Percentiles rank a stretch among this genome's conserved stretches.
These are phyloP conservation scores for Sinella curviseta DNA, from an alignment of 1,140 invertebrate genomes.

Conservation along the genomic window DNA sequence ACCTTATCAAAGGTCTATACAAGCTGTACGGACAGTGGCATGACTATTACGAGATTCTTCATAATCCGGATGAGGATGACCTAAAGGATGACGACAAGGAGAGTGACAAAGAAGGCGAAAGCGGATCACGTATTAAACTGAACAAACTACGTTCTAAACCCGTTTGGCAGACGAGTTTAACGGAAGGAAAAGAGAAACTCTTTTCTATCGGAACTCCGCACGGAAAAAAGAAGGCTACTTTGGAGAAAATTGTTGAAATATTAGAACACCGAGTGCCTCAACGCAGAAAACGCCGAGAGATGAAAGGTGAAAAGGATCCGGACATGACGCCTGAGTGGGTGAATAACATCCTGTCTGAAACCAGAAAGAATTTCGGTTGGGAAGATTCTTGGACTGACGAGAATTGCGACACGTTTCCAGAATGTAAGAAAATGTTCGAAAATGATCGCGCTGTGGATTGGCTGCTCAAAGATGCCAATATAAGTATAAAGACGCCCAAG, in stretches of 20 bases:
- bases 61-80: not conserved
- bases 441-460: not conserved
- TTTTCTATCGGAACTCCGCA: not conserved
- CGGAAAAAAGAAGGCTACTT: not conserved
- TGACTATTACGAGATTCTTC: not conserved
- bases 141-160: not conserved
- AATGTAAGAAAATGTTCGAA: not conserved
- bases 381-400: not conserved
- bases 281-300: not conserved
- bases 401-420: not conserved
- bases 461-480: not conserved
- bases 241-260: not conserved
- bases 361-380: not conserved
- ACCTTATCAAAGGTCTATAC: conserved; percentile 9
- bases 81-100: not conserved
- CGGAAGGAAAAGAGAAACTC: not conserved
- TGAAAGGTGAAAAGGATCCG: too few species aligned
- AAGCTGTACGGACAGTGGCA: not conserved
- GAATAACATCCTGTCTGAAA: not conserved
- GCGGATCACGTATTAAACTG: too few species aligned
- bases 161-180: not conserved
- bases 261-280: not conserved
- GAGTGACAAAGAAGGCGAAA: too few species aligned
- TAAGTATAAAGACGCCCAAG: not conserved
- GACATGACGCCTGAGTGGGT: not conserved